Conservation (phyloP, 2,113 vertebrate genomes). For the Natator depressus region DNA sequence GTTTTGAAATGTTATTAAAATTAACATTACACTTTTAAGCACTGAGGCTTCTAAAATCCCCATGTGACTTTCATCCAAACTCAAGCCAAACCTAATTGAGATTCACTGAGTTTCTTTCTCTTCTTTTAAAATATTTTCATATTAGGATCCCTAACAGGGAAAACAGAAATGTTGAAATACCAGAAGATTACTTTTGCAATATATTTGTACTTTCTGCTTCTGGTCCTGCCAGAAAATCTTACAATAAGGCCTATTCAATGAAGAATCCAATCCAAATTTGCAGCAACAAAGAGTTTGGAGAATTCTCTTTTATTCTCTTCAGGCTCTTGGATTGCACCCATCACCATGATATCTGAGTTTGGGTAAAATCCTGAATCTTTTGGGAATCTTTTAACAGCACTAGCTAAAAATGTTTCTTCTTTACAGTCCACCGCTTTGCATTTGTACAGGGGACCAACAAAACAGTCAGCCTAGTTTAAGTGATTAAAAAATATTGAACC, state of each 20-base stretch:
- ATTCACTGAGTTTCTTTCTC: background rate
- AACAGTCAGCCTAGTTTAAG: background rate
- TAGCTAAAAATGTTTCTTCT: background rate
- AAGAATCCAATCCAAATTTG: background rate
- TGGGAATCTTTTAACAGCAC: background rate
- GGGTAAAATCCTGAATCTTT: background rate
- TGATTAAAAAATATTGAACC: background rate
- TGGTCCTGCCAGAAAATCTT: too few relatives aligned
- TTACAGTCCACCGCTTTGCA: background rate
- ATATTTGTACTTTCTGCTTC: too few relatives aligned
- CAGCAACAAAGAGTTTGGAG: background rate
- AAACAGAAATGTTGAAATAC: background rate
- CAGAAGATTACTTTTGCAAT: background rate
- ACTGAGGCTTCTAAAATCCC: background rate
- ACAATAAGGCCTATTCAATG: background rate
- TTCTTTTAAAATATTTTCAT: background rate
- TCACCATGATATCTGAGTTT: background rate
- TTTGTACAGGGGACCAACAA: background rate
- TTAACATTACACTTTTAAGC: conserved; percentile 3
- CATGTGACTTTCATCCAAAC: background rate
- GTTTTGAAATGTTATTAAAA: conserved; percentile 28
- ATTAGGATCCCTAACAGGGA: background rate
- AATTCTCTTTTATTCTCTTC: background rate
- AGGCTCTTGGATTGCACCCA: background rate
- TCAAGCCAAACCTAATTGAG: conserved; percentile 22